Evolutionary conservation across 2,797 vertebrate species (phyloP), one percentile per base, ranked within the genome.

Genomic region (Coreius guichenoti): DNA sequence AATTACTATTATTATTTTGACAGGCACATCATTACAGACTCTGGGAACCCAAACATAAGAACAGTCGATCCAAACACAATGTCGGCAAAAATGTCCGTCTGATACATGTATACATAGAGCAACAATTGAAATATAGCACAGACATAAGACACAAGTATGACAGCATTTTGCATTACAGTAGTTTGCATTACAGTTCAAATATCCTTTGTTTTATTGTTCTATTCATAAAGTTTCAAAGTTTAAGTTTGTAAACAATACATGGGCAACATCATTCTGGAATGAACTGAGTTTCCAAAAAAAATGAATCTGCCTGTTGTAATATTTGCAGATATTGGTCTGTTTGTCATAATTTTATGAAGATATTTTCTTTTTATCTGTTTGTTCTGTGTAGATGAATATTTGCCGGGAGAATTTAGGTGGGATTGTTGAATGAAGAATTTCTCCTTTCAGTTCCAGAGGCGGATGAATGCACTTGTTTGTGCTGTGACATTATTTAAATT

Each of bases 401-500:
- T 49, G 69, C 26, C 11, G 29, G 5, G 36, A 23, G 19, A 58
- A 78, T 79, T 78, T n/a, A 31, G 63, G 26, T 65, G 31, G 26
- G 54, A 29, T 51, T 72, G 5, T 43, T 76, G 31, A 65, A 5
- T 17, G 45, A 84, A 29, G 75, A 84, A 79, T 78, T 72, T 54
- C 54, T 63, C n/a, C 8, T 23, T 73, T 80, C 31, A 23, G 77
- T 26, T 31, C 68, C 56, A 74, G 21, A 51, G 17, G 17, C 21
- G 1, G 45, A 85, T 84, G 77, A 85, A 85, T 85, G 68, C 9
- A 19, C 7, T 47, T 0, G 29, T 85, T 43, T 85, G 77, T 84
- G 75, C 36, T 63, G 51, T 21, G 43, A 84, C 74, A 84, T 77
- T 78, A 69, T 72, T 72, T 8, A 19, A 47, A 80, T 80, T 85